A percentile compares a stretch with the other conserved stretches of the same genome.
Evolutionary conservation across 2,888 invertebrate species (phyloP).

Genomic region (Colletes collaris): DNA sequence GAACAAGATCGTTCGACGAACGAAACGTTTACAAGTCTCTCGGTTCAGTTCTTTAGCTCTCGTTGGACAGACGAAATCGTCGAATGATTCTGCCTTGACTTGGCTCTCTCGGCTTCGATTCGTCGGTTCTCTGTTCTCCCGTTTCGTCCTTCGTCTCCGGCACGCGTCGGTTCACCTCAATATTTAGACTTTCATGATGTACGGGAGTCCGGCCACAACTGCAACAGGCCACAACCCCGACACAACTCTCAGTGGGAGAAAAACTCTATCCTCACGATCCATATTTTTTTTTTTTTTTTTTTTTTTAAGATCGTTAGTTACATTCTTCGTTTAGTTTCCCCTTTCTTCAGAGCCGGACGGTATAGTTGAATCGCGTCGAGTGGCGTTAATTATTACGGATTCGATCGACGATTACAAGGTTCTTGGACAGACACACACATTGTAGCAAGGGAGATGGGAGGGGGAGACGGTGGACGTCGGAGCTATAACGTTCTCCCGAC

Average conservation of each 20-base stretch:
- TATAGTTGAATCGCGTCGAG: slow-evolving; percentile 24
- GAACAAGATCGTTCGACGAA: slow-evolving; percentile 41
- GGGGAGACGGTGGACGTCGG: slow-evolving; percentile 26
- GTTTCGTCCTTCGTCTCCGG: slow-evolving; percentile 42
- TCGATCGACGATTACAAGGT: slow-evolving; percentile 51
- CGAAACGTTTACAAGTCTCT: slow-evolving; percentile 34
- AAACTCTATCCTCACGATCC: slow-evolving; percentile 52
- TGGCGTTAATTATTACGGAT: slow-evolving; percentile 15
- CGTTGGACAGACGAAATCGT: slow-evolving; percentile 5
- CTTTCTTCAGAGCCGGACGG: slow-evolving; percentile 37
- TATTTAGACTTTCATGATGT: slow-evolving; percentile 81
- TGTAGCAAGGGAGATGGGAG: slow-evolving; percentile 19
- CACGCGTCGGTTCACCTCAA: slow-evolving; percentile 28
- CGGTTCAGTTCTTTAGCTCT: slow-evolving; percentile 6
- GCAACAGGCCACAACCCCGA: slow-evolving; percentile 76
- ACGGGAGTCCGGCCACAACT: slow-evolving; percentile 82
- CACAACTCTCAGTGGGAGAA: slow-evolving; percentile 67
- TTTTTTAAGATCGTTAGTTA: slow-evolving; percentile 28
- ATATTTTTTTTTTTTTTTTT: slow-evolving; percentile 15
- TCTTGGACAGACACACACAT: slow-evolving; percentile 44
- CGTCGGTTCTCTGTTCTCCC: slow-evolving; percentile 33
- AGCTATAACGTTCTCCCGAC: slow-evolving; percentile 31
- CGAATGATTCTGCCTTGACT: slow-evolving; percentile 1
- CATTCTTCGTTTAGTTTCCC: slow-evolving; percentile 25
- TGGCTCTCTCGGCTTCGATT: slow-evolving; percentile 28